A percentile compares a stretch with the other conserved stretches of the same genome.
Conservation (phyloP, 2,888 invertebrate genomes). For the Psylliodes chrysocephalus region DNA sequence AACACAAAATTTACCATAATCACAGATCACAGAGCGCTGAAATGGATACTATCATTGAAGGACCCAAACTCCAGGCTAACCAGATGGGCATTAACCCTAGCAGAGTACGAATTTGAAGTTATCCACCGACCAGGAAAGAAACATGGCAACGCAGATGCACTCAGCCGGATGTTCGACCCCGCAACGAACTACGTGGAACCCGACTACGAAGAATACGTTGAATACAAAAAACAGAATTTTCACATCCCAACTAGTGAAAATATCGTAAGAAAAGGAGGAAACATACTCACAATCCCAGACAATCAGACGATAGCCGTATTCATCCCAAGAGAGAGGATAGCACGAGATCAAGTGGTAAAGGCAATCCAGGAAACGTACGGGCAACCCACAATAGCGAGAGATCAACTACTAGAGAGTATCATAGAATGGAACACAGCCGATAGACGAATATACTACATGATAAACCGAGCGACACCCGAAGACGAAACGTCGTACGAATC, state of each 20-base stretch:
- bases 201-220: not conserved
- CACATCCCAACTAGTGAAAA: not conserved
- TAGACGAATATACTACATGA: not conserved
- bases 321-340: not conserved
- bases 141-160: conserved; percentile 3
- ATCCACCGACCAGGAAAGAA: conserved; percentile 7
- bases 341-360: not conserved
- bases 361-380: not conserved
- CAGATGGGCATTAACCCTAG: conserved; percentile 15
- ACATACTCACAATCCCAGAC: not conserved
- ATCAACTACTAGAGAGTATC: not conserved
- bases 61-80: conserved; percentile 15
- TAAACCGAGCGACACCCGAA: not conserved
- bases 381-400: not conserved
- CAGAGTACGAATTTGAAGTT: conserved; percentile 28
- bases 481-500: conserved; percentile 12
- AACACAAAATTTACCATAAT: conserved; percentile 17
- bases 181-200: not conserved
- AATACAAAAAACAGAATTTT: not conserved
- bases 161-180: not conserved
- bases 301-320: not conserved
- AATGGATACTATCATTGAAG: conserved; percentile 20
- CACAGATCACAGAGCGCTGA: conserved; percentile 18
- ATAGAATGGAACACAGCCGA: not conserved
- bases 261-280: not conserved